Base-by-base conservation (phyloP, 64 coral and sea anemone species). In the Catalaphyllia jardinei region DNA sequence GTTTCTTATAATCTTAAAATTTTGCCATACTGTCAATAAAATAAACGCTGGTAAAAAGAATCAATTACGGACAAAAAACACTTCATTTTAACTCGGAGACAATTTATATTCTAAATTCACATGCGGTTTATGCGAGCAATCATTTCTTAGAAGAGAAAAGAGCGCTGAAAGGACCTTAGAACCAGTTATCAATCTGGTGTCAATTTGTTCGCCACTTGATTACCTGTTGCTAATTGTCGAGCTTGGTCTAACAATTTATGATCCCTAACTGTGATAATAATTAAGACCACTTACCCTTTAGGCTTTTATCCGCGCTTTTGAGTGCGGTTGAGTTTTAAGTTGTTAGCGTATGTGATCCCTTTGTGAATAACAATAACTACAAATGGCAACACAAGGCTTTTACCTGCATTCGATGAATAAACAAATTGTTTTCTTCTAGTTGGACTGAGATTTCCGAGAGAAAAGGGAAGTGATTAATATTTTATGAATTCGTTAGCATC, bases 321-420 rank as follows among this genome's bases (percentile, higher is more conserved):
- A 69, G 65, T 29, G 65, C 22, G 3, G 52, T 59, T 60, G 25
- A 55, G 52, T 10, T 79, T 33, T 31, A 28, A 71, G 63, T 42
- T 50, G 38, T 22, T 3, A 65, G 20, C 24, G 18, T 67, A 50
- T 50, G 18, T 1, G 35, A 51, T 85, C 17, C 22, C 31, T 85
- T 31, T 71, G 62, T 4, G 69, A 14, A 61, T 57, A 61, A 15
- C 61, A 69, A 71, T 71, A 50, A 71, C 50, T 85, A 51, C 22
- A 71, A 63, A 20, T 33, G 60, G 31, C 17, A 71, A 71, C 29
- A 51, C 10, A 59, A 17, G 4, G 19, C 20, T 22, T 65, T 71
- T 71, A 85, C 81, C 81, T 51, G 81, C n/a, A 50, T 14, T 16
- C 8, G 65, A 24, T 71, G 22, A 51, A 85, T 71, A 85, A 85